Conservation (phyloP, 2,797 vertebrate species). For the Crypturellus tataupa region DNA sequence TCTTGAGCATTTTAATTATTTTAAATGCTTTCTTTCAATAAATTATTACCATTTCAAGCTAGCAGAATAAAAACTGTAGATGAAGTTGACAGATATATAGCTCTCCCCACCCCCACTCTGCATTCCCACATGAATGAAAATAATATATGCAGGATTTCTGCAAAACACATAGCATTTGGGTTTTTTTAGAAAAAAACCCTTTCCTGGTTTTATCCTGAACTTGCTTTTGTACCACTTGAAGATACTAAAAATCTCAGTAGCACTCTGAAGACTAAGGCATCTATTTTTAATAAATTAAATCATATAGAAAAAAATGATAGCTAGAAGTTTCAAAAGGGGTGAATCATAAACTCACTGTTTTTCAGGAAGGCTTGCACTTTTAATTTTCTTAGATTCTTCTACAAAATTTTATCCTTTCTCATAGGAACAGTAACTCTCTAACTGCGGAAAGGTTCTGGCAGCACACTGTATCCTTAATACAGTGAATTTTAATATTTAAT, state of each 20-base stretch:
- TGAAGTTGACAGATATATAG: constrained; percentile 1
- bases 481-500: background rate
- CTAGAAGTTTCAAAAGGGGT: background rate
- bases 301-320: background rate
- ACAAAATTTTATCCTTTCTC: background rate
- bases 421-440: background rate
- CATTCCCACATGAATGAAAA: background rate
- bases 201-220: background rate
- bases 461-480: background rate
- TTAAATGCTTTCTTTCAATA: constrained; percentile 34
- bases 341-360: background rate
- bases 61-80: background rate
- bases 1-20: constrained; percentile 36
- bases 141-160: constrained; percentile 6
- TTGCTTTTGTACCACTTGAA: background rate
- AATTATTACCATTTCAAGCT: constrained; percentile 26
- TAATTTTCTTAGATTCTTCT: background rate
- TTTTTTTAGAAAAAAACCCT: background rate
- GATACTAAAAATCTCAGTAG: background rate
- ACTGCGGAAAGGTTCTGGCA: background rate
- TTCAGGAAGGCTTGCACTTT: background rate
- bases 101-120: background rate
- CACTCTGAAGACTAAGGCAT: background rate
- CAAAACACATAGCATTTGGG: background rate
- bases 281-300: background rate